Evolutionary conservation across 2,888 invertebrate genomes (phyloP).

Genomic region (Tineola bisselliella): DNA sequence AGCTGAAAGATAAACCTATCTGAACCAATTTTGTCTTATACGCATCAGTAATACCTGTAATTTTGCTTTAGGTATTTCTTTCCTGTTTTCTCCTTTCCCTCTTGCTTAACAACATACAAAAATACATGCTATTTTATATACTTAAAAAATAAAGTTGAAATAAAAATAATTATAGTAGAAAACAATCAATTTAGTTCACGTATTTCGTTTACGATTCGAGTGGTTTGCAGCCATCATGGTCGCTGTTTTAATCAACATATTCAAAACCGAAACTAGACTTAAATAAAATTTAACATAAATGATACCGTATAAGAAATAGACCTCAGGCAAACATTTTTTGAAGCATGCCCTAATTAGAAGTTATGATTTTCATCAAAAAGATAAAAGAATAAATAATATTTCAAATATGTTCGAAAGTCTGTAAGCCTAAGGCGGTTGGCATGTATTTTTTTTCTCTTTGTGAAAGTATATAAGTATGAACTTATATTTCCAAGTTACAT

Average conservation of each 20-base stretch:
- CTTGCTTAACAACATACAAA: no score
- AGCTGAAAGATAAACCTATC: no score
- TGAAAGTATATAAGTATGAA: background rate
- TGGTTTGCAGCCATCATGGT: no score
- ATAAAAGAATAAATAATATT: background rate
- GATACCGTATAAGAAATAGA: background rate
- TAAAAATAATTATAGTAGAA: background rate
- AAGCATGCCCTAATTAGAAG: background rate
- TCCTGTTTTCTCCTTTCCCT: no score
- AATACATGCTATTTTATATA: no score
- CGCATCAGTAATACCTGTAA: no score
- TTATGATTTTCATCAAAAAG: background rate
- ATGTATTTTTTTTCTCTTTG: background rate
- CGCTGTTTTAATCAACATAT: background rate
- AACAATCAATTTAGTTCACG: no score
- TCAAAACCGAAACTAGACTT: background rate
- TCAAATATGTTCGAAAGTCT: background rate
- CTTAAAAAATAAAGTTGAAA: background rate
- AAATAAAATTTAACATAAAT: background rate
- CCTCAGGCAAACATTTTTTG: background rate
- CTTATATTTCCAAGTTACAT: conserved; percentile 10
- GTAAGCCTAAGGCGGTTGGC: background rate
- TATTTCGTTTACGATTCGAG: no score
- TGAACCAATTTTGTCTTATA: no score
- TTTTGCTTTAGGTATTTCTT: no score